Base-by-base conservation (phyloP, 37 sponge, comb jelly and placozoan genomes). In the Axinella damicornis region DNA sequence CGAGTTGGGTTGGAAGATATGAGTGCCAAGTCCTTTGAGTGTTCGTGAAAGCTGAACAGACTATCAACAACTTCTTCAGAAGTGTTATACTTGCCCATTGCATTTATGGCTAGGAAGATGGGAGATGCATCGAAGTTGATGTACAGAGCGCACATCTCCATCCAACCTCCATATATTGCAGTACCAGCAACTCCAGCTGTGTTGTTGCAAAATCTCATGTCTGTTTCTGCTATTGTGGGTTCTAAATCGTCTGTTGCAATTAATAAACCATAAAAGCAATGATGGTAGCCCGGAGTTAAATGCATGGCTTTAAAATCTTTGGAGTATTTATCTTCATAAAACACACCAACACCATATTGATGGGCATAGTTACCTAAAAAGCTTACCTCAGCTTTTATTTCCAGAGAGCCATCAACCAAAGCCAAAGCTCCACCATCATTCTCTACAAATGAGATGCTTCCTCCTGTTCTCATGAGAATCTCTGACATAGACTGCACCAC, bases 401-500 rank as follows among this genome's bases (percentile, higher is more conserved):
- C 19, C 12, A 32, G 20, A 33, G 69, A 25, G 19, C 28, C 12
- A 19, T 30, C 34, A 19, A 2, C 5, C 69, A 67, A 12, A 5
- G 34, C 12, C 34, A 67, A 28, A 30, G 33, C 69, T 28, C 69
- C 69, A 33, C 69, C 69, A 32, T 67, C 34, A 35, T 67, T 67
- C 5, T 18, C 69, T 6, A 67, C 34, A 32, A 67, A 67, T 18
- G 20, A 31, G 33, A 27, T 6, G 5, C 31, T 46, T 46, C 9
- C 6, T 9, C 46, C 46, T 12, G 46, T 46, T 46, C 46, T 46
- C 4, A 46, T 46, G 46, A 46, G 4, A 46, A 46, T 46, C 46
- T 9, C 46, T 46, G 9, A 9, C 46, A 46, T 46, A 46, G 9
- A 46, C 46, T 46, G 46, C 46, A 46, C 46, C 46, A 46, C 46